Conservation (phyloP, 2,888 invertebrate genomes). For the Macaria notata region DNA sequence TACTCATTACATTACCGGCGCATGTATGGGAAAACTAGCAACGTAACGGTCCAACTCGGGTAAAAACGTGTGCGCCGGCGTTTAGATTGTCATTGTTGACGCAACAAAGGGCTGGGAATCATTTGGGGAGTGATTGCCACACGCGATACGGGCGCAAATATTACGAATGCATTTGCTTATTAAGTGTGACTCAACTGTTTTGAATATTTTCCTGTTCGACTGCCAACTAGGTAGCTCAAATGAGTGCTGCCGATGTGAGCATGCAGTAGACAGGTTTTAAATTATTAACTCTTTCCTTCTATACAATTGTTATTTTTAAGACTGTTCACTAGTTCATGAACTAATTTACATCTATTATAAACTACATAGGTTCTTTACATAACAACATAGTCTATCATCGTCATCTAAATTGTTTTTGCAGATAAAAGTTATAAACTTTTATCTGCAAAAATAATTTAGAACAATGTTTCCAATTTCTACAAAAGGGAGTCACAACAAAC, state of each 20-base stretch:
- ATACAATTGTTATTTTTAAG: no score
- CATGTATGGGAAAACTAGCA: constrained; percentile 40
- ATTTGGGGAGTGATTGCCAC: constrained; percentile 32
- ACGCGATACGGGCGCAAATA: constrained; percentile 17
- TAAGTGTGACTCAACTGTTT: constrained; percentile 3
- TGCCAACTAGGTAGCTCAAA: not conserved
- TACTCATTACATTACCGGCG: constrained; percentile 19
- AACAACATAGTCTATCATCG: no score
- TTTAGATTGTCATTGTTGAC: constrained; percentile 32
- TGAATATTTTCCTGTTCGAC: constrained; percentile 6
- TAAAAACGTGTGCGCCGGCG: constrained; percentile 37
- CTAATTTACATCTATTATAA: no score
- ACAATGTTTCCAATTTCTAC: constrained; percentile 15
- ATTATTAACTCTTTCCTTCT: no score
- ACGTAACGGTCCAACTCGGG: constrained; percentile 36
- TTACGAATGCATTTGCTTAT: constrained; percentile 5
- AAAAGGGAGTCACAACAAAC: constrained; percentile 16
- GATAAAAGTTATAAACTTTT: no score
- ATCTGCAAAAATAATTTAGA: not conserved
- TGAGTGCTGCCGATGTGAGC: no score
- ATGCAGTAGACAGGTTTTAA: no score
- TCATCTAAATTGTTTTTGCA: no score
- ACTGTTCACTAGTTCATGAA: no score
- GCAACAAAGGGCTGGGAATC: constrained; percentile 34
- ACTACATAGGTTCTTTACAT: no score